Evolutionary conservation across 2,113 vertebrate genomes (phyloP).

Genomic region (Protomyctophum bolini): DNA sequence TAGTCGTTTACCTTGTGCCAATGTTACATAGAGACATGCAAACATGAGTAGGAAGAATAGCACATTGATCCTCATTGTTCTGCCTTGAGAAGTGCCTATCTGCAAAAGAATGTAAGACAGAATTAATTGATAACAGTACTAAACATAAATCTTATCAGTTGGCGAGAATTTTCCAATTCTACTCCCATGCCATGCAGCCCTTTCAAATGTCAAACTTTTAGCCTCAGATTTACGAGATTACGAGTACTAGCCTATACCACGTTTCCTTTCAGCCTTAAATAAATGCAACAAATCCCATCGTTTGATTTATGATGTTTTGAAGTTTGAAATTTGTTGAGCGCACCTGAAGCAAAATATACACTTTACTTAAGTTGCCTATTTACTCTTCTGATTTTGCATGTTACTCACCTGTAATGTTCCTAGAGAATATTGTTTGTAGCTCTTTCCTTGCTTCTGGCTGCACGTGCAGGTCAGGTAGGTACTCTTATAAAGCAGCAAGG

Average conservation of each 20-base stretch:
- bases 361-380: too few species aligned
- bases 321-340: too few species aligned
- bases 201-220: conserved; percentile 22
- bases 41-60: conserved; percentile 57
- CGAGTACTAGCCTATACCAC: too few species aligned
- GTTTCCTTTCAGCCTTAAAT: too few species aligned
- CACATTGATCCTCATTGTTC: conserved; percentile 65
- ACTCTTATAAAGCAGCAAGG: conserved; percentile 47
- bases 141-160: conserved; percentile 37
- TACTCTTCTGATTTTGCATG: not conserved
- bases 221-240: conserved; percentile 24
- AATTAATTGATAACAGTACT: not conserved
- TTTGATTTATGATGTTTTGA: too few species aligned
- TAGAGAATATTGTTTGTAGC: not conserved
- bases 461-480: conserved; percentile 11
- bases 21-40: conserved; percentile 49
- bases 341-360: too few species aligned
- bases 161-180: not conserved
- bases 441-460: conserved; percentile 23
- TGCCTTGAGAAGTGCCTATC: conserved; percentile 2
- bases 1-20: conserved; percentile 69
- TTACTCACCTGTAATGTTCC: conserved; percentile 52
- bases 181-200: not conserved
- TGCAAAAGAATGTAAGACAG: conserved; percentile 11
- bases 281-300: too few species aligned